Percentiles rank a stretch among this genome's conserved stretches.
phyloP scores from a whole-genome alignment of 2,113 vertebrate species.

The Centropristis striata region DNA sequence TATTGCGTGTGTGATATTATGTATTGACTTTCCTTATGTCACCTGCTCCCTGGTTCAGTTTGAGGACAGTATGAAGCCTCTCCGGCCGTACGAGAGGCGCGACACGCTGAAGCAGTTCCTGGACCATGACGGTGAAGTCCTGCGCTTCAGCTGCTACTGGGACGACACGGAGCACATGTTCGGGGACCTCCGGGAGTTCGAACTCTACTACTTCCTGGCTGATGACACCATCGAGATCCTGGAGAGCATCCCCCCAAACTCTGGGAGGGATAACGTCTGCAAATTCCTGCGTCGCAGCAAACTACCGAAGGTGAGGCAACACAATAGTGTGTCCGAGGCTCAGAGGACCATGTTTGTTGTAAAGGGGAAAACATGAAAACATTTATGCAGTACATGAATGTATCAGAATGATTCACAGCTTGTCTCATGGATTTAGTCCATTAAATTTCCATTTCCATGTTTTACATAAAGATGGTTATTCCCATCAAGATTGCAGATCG shows the following conservation, averaged over 20 bases:
- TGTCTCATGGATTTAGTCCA: background rate
- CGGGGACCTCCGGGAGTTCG: conserved; percentile 85
- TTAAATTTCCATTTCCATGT: background rate
- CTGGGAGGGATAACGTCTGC: conserved; percentile 83
- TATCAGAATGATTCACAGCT: background rate
- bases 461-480: conserved; percentile 16
- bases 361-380: background rate
- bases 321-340: background rate
- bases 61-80: conserved; percentile 83
- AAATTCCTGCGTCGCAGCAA: conserved; percentile 90
- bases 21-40: background rate
- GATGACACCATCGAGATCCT: conserved; percentile 93
- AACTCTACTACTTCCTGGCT: conserved; percentile 91
- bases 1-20: background rate
- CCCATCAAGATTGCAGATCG: too few species aligned
- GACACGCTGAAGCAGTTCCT: conserved; percentile 91
- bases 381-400: too few species aligned
- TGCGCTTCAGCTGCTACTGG: conserved; percentile 94
- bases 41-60: conserved; percentile 72
- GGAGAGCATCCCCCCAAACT: conserved; percentile 86
- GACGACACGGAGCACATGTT: conserved; percentile 84
- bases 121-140: conserved; percentile 87
- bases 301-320: conserved; percentile 90
- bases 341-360: too few species aligned
- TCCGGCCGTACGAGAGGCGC: conserved; percentile 87